Conservation (phyloP, 2,888 invertebrate genomes). For the Pharmacophagus antenor region DNA sequence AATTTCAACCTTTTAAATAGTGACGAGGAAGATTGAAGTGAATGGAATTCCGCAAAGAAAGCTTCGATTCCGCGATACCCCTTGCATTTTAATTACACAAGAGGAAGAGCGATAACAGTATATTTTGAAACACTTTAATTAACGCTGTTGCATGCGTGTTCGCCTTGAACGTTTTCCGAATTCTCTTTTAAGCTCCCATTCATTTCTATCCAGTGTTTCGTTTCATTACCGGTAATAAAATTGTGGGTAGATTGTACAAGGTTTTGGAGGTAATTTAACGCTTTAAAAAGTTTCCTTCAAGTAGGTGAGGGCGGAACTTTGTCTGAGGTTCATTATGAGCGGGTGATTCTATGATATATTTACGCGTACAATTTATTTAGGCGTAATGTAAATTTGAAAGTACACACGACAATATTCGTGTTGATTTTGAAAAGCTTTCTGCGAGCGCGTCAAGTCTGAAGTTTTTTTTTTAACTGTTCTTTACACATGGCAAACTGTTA, state of each 20-base stretch:
- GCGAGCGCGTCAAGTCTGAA: slow-evolving; percentile 24
- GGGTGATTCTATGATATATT: slow-evolving; percentile 23
- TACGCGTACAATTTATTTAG: slow-evolving; percentile 24
- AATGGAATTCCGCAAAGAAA: slow-evolving; percentile 48
- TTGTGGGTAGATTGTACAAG: slow-evolving; percentile 24
- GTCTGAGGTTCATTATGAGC: slow-evolving; percentile 28
- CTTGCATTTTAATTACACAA: slow-evolving; percentile 73
- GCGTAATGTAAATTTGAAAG: slow-evolving; percentile 23
- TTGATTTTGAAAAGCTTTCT: slow-evolving; percentile 26
- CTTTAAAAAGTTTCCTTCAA: slow-evolving; percentile 30
- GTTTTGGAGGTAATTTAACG: slow-evolving; percentile 33
- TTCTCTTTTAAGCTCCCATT: slow-evolving; percentile 46
- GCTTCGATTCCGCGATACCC: slow-evolving; percentile 61
- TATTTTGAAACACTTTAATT: slow-evolving; percentile 77
- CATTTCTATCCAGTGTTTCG: slow-evolving; percentile 30
- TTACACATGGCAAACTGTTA: slow-evolving; percentile 15
- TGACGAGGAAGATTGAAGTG: slow-evolving; percentile 38
- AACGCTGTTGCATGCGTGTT: slow-evolving; percentile 74
- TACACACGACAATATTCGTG: slow-evolving; percentile 24
- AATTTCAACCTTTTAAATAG: slow-evolving; percentile 36
- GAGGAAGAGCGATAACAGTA: slow-evolving; percentile 73
- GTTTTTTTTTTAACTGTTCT: slow-evolving; percentile 19
- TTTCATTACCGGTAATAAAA: slow-evolving; percentile 32
- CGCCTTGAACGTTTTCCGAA: slow-evolving; percentile 56
- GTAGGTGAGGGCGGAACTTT: slow-evolving; percentile 32